Conservation (phyloP, 2,888 invertebrate genomes). For the Pammene fasciana region DNA sequence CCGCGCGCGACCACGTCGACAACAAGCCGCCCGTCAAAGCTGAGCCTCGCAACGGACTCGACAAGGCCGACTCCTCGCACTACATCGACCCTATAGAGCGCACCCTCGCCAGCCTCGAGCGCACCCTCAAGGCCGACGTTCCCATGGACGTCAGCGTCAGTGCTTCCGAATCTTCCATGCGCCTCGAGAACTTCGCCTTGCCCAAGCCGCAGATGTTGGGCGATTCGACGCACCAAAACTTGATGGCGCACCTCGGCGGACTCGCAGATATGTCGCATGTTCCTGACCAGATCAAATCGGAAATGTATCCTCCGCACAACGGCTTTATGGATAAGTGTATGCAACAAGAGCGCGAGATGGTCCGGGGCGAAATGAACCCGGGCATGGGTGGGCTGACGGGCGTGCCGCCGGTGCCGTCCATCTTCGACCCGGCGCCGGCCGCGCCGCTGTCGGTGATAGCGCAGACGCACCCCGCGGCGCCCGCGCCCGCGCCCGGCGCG, state of each 20-base stretch:
- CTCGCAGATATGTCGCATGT: slow-evolving; percentile 69
- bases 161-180: slow-evolving; percentile 75
- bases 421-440: slow-evolving; percentile 85
- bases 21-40: slow-evolving; percentile 61
- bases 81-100: slow-evolving; percentile 88
- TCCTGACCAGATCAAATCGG: slow-evolving; percentile 70
- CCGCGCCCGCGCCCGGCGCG: slow-evolving; percentile 50
- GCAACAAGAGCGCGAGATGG: slow-evolving; percentile 65
- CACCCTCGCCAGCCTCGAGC: slow-evolving; percentile 87
- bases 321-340: slow-evolving; percentile 71
- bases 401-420: slow-evolving; percentile 83
- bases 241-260: slow-evolving; percentile 78
- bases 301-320: slow-evolving; percentile 74
- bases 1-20: slow-evolving; percentile 55
- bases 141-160: slow-evolving; percentile 82
- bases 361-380: slow-evolving; percentile 64
- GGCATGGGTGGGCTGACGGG: slow-evolving; percentile 62
- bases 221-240: slow-evolving; percentile 69
- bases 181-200: slow-evolving; percentile 76
- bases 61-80: slow-evolving; percentile 73
- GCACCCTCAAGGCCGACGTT: slow-evolving; percentile 83
- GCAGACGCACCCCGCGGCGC: slow-evolving; percentile 63
- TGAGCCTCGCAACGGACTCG: slow-evolving; percentile 73
- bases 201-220: slow-evolving; percentile 70
- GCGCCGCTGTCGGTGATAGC: slow-evolving; percentile 68